A percentile compares a stretch with the other conserved stretches of the same genome.
Conservation (phyloP, 2,113 vertebrate genomes). For the Phodopus roborovskii region DNA sequence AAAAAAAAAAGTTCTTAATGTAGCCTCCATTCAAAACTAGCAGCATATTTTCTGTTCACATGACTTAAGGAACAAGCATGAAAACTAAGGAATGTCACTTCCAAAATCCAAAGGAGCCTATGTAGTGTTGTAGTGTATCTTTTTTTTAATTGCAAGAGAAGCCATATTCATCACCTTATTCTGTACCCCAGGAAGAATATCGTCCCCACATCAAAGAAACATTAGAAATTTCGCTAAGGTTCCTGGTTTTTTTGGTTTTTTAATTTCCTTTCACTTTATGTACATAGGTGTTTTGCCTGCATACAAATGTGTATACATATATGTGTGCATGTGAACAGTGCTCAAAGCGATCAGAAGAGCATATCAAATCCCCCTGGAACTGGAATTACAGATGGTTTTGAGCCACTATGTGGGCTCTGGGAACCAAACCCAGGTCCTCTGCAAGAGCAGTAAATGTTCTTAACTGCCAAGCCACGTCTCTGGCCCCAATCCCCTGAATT, state of each 20-base stretch:
- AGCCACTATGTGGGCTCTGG: not conserved
- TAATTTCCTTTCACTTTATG: not conserved
- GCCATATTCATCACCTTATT: not conserved
- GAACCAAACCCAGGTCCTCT: not conserved
- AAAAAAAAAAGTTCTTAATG: not conserved
- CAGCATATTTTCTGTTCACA: not conserved
- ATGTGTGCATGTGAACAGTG: not conserved
- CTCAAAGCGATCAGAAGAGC: not conserved
- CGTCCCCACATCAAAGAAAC: not conserved
- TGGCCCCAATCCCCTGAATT: not conserved
- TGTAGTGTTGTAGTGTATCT: not conserved
- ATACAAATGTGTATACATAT: not conserved
- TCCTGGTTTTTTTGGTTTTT: not conserved
- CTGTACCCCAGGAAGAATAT: not conserved
- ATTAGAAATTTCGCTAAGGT: not conserved
- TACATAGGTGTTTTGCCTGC: not conserved
- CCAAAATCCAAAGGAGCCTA: not conserved
- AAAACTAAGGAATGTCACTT: not conserved
- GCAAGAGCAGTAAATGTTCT: not conserved
- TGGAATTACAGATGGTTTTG: not conserved
- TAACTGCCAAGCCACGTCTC: not conserved
- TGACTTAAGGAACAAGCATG: not conserved
- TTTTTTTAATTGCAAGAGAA: too few species aligned
- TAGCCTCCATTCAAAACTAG: not conserved
- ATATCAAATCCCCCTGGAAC: not conserved